phyloP scores from a whole-genome alignment of 2,113 vertebrate species.

The Tragelaphus imberbis region DNA sequence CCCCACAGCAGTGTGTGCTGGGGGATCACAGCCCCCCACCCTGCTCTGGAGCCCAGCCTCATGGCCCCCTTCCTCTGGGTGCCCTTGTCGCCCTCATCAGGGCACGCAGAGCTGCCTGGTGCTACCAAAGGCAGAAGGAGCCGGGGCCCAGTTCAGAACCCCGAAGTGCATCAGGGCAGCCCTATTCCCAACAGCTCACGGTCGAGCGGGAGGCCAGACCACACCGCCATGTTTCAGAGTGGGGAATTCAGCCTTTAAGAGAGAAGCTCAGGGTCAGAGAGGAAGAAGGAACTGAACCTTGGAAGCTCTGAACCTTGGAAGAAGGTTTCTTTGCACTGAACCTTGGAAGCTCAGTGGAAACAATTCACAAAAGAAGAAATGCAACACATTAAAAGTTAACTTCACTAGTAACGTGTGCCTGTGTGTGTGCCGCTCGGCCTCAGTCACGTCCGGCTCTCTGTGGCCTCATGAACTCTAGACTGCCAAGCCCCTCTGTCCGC shows the following conservation, averaged over 20 bases:
- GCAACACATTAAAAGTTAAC: background rate
- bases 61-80: background rate
- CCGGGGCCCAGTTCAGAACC: background rate
- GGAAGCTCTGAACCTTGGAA: background rate
- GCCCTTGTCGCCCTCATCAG: background rate
- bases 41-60: background rate
- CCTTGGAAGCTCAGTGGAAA: background rate
- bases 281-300: background rate
- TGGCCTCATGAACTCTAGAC: background rate
- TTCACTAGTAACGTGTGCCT: background rate
- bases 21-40: background rate
- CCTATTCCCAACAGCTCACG: accelerated
- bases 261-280: background rate
- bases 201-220: background rate
- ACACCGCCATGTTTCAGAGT: accelerated
- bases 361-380: background rate
- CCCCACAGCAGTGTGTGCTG: background rate
- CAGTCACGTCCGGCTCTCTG: background rate
- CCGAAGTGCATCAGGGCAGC: accelerated
- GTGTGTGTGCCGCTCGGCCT: background rate
- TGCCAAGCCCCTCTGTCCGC: background rate
- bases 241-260: background rate
- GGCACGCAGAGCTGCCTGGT: accelerated
- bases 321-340: background rate
- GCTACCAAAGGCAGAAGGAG: background rate